Evolutionary conservation across 30 jellyfish, hydroid and myxozoan species (phyloP).

Genomic region (Chironex yamaguchii): DNA sequence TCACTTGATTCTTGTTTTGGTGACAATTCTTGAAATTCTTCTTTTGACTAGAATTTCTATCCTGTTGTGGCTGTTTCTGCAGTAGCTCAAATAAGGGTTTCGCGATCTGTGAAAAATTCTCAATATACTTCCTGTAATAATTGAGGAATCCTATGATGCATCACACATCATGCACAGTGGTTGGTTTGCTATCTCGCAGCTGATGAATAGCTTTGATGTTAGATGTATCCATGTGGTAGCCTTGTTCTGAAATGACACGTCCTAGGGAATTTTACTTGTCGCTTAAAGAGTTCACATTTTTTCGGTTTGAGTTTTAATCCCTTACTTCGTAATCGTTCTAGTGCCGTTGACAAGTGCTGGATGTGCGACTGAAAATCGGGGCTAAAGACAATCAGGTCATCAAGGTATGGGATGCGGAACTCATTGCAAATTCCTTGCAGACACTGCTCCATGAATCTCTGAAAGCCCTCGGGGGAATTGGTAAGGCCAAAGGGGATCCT

Average conservation of each 20-base stretch:
- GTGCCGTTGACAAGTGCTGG: slow-evolving; percentile 1
- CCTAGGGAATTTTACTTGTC: background rate
- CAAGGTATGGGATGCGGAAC: slow-evolving; percentile 48
- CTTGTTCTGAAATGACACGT: background rate
- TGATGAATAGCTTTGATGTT: background rate
- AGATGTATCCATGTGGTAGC: slow-evolving; percentile 1
- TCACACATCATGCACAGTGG: background rate
- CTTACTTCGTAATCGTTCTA: background rate
- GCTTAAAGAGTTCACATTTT: background rate
- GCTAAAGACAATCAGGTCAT: slow-evolving; percentile 11
- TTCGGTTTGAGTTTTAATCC: background rate
- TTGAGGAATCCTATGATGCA: background rate
- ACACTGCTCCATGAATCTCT: slow-evolving; percentile 17
- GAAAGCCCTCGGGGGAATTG: slow-evolving; percentile 67
- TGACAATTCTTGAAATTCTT: too few relatives aligned
- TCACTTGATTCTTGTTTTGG: too few relatives aligned
- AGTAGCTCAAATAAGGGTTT: background rate
- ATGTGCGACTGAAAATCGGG: slow-evolving; percentile 9
- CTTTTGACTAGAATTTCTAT: too few relatives aligned
- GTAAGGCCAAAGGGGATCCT: slow-evolving; percentile 56
- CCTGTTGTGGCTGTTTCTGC: background rate
- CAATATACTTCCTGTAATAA: background rate
- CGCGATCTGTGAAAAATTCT: slow-evolving; percentile 1
- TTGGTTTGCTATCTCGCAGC: background rate
- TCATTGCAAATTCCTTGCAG: slow-evolving; percentile 20